Conservation (phyloP, 2,797 vertebrate genomes). For the Poecilia velifera region DNA sequence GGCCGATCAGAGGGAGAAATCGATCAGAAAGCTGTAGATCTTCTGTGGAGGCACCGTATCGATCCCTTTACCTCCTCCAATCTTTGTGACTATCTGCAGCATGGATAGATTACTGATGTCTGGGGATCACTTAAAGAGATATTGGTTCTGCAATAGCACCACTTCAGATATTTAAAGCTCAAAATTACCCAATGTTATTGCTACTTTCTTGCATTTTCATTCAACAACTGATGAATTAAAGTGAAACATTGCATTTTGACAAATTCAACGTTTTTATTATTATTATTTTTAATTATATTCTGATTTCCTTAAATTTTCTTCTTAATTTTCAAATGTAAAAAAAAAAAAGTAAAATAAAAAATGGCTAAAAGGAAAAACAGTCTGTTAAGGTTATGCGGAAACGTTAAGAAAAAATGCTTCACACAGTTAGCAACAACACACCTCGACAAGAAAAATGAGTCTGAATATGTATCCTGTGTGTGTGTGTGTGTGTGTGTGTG, state of each 20-base stretch:
- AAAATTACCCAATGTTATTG: conserved; percentile 2
- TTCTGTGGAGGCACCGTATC: conserved; percentile 74
- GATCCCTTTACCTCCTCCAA: conserved; percentile 72
- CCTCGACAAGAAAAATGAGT: conserved; percentile 19
- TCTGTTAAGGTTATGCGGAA: conserved; percentile 43
- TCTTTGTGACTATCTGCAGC: conserved; percentile 76
- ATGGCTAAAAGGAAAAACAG: neutral
- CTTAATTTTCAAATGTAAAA: neutral
- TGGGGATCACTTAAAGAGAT: conserved; percentile 55
- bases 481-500: conserved; percentile 20
- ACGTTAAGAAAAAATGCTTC: neutral
- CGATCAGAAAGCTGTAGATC: conserved; percentile 79
- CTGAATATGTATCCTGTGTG: conserved; percentile 11
- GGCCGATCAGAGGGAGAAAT: conserved; percentile 75
- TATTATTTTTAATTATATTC: neutral
- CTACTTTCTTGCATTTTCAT: neutral
- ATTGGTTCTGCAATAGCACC: conserved; percentile 46
- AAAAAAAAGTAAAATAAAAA: neutral
- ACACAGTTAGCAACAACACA: conserved; percentile 14
- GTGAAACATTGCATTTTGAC: neutral
- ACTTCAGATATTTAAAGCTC: conserved; percentile 33
- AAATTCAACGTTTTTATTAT: neutral
- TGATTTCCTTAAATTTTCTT: neutral
- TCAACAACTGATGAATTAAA: neutral
- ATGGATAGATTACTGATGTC: conserved; percentile 69